Base-by-base conservation (phyloP, 2,797 vertebrate species). In the Streptopelia turtur region DNA sequence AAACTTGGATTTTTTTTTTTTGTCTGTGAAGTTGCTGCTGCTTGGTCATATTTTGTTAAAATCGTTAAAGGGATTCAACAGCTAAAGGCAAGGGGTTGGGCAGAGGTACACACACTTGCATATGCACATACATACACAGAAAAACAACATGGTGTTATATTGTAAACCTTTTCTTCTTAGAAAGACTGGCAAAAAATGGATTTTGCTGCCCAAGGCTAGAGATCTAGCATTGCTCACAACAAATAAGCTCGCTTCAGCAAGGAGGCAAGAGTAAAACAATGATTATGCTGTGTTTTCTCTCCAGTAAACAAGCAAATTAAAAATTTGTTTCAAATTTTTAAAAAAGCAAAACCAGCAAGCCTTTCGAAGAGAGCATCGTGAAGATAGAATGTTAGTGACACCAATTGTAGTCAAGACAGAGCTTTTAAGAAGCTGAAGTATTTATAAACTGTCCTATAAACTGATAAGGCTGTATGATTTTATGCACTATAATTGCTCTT, bases 401-500 rank as follows among this genome's bases (percentile, higher is more conserved):
- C 23, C 1, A 6, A 30, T 39, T 41, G 50, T 31, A 52, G 55
- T 72, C 59, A 95, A 83, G 88, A 89, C 22, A 74, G n/a, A 81
- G 85, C 56, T 95, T 97, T 95, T 90, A 94, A 90, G 82, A 94
- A 86, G 63, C 90, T 72, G 69, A 87, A 81, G n/a, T 89, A 71
- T 70, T 93, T 93, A 85, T 60, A 93, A 87, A 43, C 43, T 93
- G 55, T 39, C 55, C 70, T 85, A 47, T 91, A 95, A 78, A 81
- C 74, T 70, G 70, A 64, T 83, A 92, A 85, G 11, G 3, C 41
- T 84, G 39, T 72, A 87, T 92, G 69, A 94, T 92, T 96, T 95
- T 77, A 89, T 61, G 70, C 33, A 88, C 64, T 47, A 30, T 91
- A 83, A 94, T 85, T 78, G 53, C 81, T 95, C 60, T 93, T 77